Conservation (phyloP, 2,888 invertebrate genomes). For the Hypena proboscidalis region DNA sequence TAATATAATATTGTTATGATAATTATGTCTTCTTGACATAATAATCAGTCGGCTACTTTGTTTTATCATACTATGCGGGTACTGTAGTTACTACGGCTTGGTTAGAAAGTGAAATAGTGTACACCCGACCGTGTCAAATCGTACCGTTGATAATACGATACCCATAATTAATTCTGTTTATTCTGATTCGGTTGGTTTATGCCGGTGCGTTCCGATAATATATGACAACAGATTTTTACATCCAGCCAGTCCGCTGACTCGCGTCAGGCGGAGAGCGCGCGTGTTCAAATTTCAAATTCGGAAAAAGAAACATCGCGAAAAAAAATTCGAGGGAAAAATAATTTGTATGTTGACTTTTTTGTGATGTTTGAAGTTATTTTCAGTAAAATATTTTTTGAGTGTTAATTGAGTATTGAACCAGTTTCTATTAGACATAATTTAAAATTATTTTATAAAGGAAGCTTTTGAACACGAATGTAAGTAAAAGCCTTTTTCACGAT, state of each 20-base stretch:
- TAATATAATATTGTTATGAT: constrained; percentile 27
- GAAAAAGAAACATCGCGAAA: constrained; percentile 45
- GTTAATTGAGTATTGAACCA: background rate
- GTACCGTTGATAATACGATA: constrained; percentile 43
- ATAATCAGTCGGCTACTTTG: constrained; percentile 47
- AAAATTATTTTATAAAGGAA: constrained; percentile 45
- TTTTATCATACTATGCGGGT: constrained; percentile 31
- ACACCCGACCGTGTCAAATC: constrained; percentile 56
- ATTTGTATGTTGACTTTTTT: constrained; percentile 11
- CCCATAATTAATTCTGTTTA: constrained; percentile 57
- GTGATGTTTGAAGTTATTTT: constrained; percentile 2
- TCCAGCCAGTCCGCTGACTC: constrained; percentile 65
- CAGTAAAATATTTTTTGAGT: background rate
- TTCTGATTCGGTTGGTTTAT: constrained; percentile 73
- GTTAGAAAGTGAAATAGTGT: constrained; percentile 72
- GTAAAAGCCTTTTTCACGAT: too few species aligned
- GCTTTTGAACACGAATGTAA: constrained; percentile 49
- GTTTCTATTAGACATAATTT: constrained; percentile 20
- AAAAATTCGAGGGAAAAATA: constrained; percentile 16
- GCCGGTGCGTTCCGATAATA: constrained; percentile 70
- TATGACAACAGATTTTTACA: constrained; percentile 60
- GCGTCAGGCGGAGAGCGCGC: constrained; percentile 58
- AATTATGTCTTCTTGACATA: constrained; percentile 35
- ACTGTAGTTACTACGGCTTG: constrained; percentile 27
- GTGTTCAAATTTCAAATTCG: constrained; percentile 39